Evolutionary conservation across 2,113 vertebrate genomes (phyloP), one percentile per base, ranked within the genome.

Genomic region (Pholis gunnellus): DNA sequence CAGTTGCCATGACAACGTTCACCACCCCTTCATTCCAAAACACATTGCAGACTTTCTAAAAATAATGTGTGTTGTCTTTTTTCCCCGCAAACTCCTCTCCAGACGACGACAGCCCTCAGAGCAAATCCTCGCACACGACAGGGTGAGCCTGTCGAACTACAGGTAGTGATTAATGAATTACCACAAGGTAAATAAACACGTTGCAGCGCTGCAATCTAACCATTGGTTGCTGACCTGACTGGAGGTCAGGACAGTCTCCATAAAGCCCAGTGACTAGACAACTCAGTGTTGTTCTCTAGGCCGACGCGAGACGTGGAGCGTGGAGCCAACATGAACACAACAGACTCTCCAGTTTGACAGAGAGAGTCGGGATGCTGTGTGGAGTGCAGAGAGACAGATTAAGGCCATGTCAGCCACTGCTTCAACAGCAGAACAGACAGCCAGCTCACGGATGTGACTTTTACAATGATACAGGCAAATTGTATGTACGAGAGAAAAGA

Each of bases 1-100:
- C 91, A 89, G 91, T 96, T 95, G 92, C 93, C 92, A 95, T 95
- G 94, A 93, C 91, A 91, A 95, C 94, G 22, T 87, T 78, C 82
- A 87, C 91, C 91, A 81, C 79, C 91, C 85, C 90, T 86, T 86
- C 88, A 85, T 90, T 92, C 89, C 88, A 92, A 94, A 94, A 95
- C 91, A 91, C 89, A 86, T 92, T 89, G 89, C 91, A 94, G 94
- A 94, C 93, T 90, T 94, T 94, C 95, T 95, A 95, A 95, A 96
- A 95, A 95, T 95, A 95, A 87, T 87, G 61, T 27, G 34, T 74
- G 79, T 88, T 82, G 86, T 87, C 73, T 87, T 90, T 92, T 88
- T 72, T 92, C 64, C 34, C 34, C 34, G 5, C 90, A 88, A 90
- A 60, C 88, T 83, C 52, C 54, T 84, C 73, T 80, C 74, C 69